Evolutionary conservation across 2,888 invertebrate genomes (phyloP).

Genomic region (Craniophora ligustri): DNA sequence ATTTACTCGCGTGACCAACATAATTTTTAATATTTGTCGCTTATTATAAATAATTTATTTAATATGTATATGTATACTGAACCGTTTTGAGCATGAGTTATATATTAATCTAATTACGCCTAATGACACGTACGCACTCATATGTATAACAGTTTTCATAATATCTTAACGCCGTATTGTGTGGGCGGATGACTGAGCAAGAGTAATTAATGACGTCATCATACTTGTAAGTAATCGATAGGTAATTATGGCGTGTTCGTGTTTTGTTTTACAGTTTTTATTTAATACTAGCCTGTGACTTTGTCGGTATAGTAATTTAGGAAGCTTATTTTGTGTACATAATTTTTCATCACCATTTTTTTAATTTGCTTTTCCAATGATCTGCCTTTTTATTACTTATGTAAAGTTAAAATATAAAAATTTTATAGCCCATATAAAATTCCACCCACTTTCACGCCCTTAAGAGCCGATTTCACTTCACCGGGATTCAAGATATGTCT

Average conservation of each 20-base stretch:
- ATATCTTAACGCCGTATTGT: conserved; percentile 20
- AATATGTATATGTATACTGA: conserved; percentile 21
- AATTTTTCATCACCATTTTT: too few species aligned
- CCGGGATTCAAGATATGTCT: too few species aligned
- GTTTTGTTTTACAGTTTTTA: too few species aligned
- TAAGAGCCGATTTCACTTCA: too few species aligned
- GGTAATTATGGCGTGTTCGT: not conserved
- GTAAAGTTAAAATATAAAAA: too few species aligned
- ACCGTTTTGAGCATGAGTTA: conserved; percentile 17
- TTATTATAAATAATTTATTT: conserved; percentile 48
- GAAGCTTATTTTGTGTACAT: too few species aligned
- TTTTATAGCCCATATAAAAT: too few species aligned
- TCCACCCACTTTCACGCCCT: too few species aligned
- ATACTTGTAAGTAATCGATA: conserved; percentile 5
- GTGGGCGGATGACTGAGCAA: conserved; percentile 12
- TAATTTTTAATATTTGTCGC: conserved; percentile 37
- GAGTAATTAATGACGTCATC: conserved; percentile 9
- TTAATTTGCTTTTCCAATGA: too few species aligned
- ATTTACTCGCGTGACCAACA: conserved; percentile 43
- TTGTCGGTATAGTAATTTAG: too few species aligned
- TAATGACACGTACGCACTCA: conserved; percentile 32
- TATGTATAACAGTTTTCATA: conserved; percentile 34
- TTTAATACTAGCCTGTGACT: too few species aligned
- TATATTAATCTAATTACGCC: conserved; percentile 44
- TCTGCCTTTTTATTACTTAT: too few species aligned